Base-by-base conservation (phyloP, 2,888 invertebrate genomes). In the Hirtodrosophila confusa region DNA sequence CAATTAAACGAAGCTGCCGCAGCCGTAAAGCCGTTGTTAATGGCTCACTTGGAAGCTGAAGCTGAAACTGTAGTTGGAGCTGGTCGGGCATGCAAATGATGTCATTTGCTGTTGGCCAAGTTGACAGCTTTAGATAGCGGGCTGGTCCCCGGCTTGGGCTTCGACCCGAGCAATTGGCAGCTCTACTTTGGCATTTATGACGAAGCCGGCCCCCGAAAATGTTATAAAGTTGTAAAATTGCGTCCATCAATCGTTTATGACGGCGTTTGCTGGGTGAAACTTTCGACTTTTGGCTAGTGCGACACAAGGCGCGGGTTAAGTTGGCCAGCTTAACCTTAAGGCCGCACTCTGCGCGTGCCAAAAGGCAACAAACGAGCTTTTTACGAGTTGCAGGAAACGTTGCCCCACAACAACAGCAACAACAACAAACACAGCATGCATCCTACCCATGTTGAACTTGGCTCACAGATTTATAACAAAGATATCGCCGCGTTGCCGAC, bases 401-500 rank as follows among this genome's bases (percentile, higher is more conserved):
- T 66, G 79, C 78, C 47, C 17, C 17, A 17, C 17, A 17, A 17
- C 17, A 17, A 49, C 62, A 65, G 35, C 51, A 62, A 36, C 62
- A 71, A 67, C 87, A 86, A 86, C 86, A 86, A 69, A 74, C 88
- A 37, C 84, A 84, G 84, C 84, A 88, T 73, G 84, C 69, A 58
- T 68, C 66, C 83, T 66, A 62, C 53, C 70, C 78, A 88, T 80
- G 88, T 87, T 75, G 88, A 83, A 77, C 86, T 73, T 69, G 69
- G 75, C 73, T 80, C 78, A 80, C 89, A 90, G 89, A 89, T 89
- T 90, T 89, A 89, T 89, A 90, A 89, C 90, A 86, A 84, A 89
- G 90, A 90, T 89, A 89, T 88, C 78, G 84, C 80, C 54, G 78
- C 69, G 62, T 75, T 68, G 85, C 80, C 87, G 78, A 85, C 88